Evolutionary conservation across 2,888 invertebrate genomes (phyloP), one percentile per base, ranked within the genome.

Genomic region (Tenodera sinensis): DNA sequence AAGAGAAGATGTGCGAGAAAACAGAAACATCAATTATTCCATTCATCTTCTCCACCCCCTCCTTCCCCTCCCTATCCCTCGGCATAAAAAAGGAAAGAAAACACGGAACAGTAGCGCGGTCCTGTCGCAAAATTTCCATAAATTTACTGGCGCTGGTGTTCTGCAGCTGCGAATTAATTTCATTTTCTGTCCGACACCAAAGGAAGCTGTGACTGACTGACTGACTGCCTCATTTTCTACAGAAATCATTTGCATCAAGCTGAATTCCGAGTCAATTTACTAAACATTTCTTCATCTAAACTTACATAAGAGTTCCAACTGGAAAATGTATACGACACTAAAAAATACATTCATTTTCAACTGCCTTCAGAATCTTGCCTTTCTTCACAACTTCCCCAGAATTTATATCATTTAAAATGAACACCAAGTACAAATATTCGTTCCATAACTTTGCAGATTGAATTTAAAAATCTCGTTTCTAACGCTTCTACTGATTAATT

Each of bases 11-110:
- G 54, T 71, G 54, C 54, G 27, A n/a, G n/a, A 54, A 85, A 85
- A 85, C 27, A 42, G 85, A 85, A 54, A 85, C 27, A 86, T 86
- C 86, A 30, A 86, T 81, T 81, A 81, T 86, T 81, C 71, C 86
- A 81, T 86, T 85, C 27, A 85, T 47, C 54, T 85, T 27, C 27
- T 42, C 20, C 8, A 9, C 54, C 54, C 14, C 54, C 3, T 71
- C 6, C 20, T 20, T 6, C 54, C 54, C 54, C 20, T 12, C 9
- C 42, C 42, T 42, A 9, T 9, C 42, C 54, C 20, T 71, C 15
- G 54, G 54, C 54, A 71, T 42, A 71, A 71, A 71, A 25, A 34
- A 47, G 54, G 42, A 85, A 47, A 15, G 85, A 14, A 47, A 85
- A 42, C n/a, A 42, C 3, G n/a, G 42, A 28, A 9, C 20, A 20